Base-by-base conservation (phyloP, 2,113 vertebrate species). In the Dolichallabes microphthalmus region DNA sequence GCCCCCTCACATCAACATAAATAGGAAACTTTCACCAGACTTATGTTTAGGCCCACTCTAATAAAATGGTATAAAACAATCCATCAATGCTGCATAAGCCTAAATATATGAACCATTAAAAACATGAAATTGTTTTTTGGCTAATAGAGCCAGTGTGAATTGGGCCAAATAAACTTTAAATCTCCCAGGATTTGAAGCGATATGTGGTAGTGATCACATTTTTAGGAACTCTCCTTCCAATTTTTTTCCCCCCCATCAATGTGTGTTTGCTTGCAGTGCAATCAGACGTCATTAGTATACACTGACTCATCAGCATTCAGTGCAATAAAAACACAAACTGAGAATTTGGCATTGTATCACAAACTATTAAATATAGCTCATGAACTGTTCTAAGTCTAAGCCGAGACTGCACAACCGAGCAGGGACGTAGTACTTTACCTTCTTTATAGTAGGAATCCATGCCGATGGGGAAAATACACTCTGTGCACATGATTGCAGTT, bases 121-220 rank as follows among this genome's bases (percentile, higher is more conserved):
- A 75, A 52, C 27, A 45, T 50, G 73, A 50, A 74, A 74, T 74
- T n/a, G 71, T 50, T 74, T 25, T 25, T 14, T 7, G 1, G 32
- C 68, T 71, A 45, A 22, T 22, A 52, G 39, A 74, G 71, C 11
- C n/a, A 39, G 39, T 45, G 12, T 52, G 45, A 52, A n/a, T 75
- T 45, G 73, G n/a, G 39, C 17, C 39, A 71, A 71, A 71, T 71
- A 71, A 71, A 71, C 39, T 75, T 74, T 25, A 74, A 74, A 6
- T 74, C 71, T 50, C 39, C 22, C 39, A n/a, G 25, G 45, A 75
- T 50, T 27, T n/a, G 73, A 75, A 71, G 68, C 32, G 13, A 50
- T 75, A n/a, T 74, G 71, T 74, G 22, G 39, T 25, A 8, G 45
- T 2, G 2, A 8, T 52, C 45, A 2, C 73, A 3, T 75, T 75